phyloP scores from a whole-genome alignment of 2,113 vertebrate genomes.

The Andinoacara biseriatus region DNA sequence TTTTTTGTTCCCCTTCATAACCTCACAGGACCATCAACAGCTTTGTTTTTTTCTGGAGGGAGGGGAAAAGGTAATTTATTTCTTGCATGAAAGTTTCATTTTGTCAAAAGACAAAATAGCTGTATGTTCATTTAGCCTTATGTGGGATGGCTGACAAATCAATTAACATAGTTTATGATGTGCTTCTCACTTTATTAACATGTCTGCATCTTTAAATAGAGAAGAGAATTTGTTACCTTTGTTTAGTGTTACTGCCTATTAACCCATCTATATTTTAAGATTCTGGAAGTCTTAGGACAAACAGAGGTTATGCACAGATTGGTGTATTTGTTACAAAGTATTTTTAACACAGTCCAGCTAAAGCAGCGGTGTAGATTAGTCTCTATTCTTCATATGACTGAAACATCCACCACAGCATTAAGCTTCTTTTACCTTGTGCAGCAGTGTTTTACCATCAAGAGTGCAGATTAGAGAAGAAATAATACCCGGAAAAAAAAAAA shows the following conservation, averaged over 20 bases:
- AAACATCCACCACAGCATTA: background rate
- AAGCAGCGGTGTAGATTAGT: background rate
- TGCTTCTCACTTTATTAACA: background rate
- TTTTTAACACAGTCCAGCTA: background rate
- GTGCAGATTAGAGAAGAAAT: background rate
- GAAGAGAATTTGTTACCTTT: background rate
- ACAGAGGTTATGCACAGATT: background rate
- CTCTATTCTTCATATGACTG: background rate
- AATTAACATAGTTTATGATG: background rate
- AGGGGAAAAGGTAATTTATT: slow-evolving; percentile 61
- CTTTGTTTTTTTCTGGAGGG: slow-evolving; percentile 41
- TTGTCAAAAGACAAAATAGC: background rate
- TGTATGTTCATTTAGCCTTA: background rate
- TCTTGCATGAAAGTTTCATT: background rate
- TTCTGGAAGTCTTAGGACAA: background rate
- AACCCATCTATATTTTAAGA: background rate
- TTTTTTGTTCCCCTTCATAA: slow-evolving; percentile 33
- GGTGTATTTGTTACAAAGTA: background rate
- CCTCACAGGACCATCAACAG: slow-evolving; percentile 30
- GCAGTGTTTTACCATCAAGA: background rate
- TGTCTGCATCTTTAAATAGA: background rate
- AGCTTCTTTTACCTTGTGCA: background rate
- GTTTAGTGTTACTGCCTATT: background rate
- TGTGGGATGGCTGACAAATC: background rate
- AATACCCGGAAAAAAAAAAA: background rate